phyloP scores from a whole-genome alignment of 2,888 invertebrate genomes.

The Melinaea menophilus region DNA sequence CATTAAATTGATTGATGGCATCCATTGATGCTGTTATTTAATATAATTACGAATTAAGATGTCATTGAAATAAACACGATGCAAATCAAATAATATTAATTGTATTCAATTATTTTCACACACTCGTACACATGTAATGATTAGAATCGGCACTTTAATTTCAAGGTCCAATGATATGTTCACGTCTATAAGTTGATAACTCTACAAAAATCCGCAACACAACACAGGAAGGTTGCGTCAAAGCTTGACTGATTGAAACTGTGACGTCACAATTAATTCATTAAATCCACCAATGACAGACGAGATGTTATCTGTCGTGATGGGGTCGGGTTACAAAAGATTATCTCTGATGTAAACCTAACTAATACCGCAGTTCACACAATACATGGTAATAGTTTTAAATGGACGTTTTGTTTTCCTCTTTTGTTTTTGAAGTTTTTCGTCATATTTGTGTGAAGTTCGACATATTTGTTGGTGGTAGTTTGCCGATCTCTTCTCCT shows the following conservation, averaged over 20 bases:
- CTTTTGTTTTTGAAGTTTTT: too few species aligned
- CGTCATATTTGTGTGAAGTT: too few species aligned
- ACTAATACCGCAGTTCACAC: not conserved
- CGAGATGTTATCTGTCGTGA: conserved; percentile 36
- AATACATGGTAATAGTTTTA: too few species aligned
- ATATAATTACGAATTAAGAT: conserved; percentile 17
- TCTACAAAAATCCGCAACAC: too few species aligned
- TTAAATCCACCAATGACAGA: conserved; percentile 47
- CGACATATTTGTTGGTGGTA: too few species aligned
- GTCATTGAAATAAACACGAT: conserved; percentile 30
- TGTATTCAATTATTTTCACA: conserved; percentile 50
- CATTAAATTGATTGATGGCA: too few species aligned
- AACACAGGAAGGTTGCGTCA: conserved; percentile 38
- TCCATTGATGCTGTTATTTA: not conserved
- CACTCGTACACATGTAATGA: conserved; percentile 20
- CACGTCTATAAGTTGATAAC: too few species aligned
- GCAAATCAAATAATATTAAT: conserved; percentile 36
- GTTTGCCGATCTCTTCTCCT: too few species aligned
- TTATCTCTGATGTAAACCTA: not conserved
- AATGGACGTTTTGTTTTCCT: too few species aligned
- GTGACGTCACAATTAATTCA: conserved; percentile 68
- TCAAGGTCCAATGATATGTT: too few species aligned
- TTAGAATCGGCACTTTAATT: too few species aligned
- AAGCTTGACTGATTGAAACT: conserved; percentile 60
- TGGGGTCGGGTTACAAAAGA: conserved; percentile 20